phyloP scores from a whole-genome alignment of 2,113 vertebrate species.

The Gnathonemus echidnorhynchus region DNA sequence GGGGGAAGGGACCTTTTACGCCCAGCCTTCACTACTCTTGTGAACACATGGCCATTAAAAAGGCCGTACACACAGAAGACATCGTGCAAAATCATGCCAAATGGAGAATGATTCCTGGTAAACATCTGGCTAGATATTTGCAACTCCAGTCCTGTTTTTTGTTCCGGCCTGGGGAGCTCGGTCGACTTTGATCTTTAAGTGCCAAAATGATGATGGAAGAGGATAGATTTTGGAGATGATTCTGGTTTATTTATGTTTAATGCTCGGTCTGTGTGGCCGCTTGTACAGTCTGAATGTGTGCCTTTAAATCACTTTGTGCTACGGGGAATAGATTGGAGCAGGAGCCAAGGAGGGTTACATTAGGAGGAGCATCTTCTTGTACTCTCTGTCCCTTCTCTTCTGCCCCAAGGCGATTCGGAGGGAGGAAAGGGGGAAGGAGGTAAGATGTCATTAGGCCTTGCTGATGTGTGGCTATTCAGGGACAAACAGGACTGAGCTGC shows the following conservation, averaged over 20 bases:
- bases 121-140: slow-evolving; percentile 6
- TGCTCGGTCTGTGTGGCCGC: slow-evolving; percentile 23
- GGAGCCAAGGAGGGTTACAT: slow-evolving; percentile 14
- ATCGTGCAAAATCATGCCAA: background rate
- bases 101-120: background rate
- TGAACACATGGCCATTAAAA: background rate
- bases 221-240: slow-evolving; percentile 27
- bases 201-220: slow-evolving; percentile 24
- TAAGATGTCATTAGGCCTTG: slow-evolving; percentile 16
- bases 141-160: slow-evolving; percentile 19
- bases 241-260: slow-evolving; percentile 50
- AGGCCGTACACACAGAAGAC: background rate
- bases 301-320: slow-evolving; percentile 36
- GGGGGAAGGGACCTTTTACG: background rate
- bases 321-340: slow-evolving; percentile 21
- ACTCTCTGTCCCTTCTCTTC: background rate
- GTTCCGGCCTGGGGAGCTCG: slow-evolving; percentile 36
- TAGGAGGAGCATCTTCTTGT: slow-evolving; percentile 25
- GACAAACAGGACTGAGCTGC: background rate
- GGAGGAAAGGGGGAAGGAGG: background rate
- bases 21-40: background rate
- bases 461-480: background rate
- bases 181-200: slow-evolving; percentile 36
- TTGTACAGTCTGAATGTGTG: background rate
- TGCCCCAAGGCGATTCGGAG: slow-evolving; percentile 11